Conservation (phyloP, 2,888 invertebrate species). For the Nycteola revayana region DNA sequence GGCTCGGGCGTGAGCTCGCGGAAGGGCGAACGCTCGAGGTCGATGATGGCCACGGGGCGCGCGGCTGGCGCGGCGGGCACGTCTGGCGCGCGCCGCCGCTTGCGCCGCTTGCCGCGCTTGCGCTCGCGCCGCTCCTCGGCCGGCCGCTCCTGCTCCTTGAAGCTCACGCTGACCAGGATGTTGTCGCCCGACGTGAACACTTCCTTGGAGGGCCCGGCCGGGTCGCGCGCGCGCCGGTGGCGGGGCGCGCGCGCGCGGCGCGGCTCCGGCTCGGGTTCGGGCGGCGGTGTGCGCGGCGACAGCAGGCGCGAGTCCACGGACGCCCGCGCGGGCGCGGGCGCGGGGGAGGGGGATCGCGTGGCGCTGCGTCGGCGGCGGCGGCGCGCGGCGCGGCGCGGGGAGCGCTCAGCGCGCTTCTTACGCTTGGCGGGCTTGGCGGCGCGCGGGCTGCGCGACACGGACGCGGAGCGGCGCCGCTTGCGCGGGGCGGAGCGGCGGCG, state of each 20-base stretch:
- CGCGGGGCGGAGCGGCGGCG: slow-evolving; percentile 41
- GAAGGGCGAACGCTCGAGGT: slow-evolving; percentile 92
- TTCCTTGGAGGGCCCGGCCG: slow-evolving; percentile 87
- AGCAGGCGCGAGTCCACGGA: slow-evolving; percentile 43
- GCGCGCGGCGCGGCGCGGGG: slow-evolving; percentile 34
- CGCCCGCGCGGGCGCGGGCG: slow-evolving; percentile 42
- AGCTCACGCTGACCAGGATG: slow-evolving; percentile 95
- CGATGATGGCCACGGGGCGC: slow-evolving; percentile 90
- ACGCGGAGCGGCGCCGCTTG: slow-evolving; percentile 46
- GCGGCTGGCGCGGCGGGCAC: slow-evolving; percentile 85
- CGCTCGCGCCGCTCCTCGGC: slow-evolving; percentile 38
- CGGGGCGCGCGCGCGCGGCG: slow-evolving; percentile 39
- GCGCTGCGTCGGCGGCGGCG: slow-evolving; percentile 27
- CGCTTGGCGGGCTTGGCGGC: slow-evolving; percentile 40
- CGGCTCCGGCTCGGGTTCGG: slow-evolving; percentile 56
- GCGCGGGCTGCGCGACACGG: slow-evolving; percentile 31
- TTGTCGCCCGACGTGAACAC: slow-evolving; percentile 96
- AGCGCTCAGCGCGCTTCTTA: slow-evolving; percentile 45
- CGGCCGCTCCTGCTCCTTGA: slow-evolving; percentile 84
- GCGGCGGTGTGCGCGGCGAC: slow-evolving; percentile 49
- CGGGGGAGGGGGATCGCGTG: slow-evolving; percentile 25
- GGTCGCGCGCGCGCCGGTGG: slow-evolving; percentile 58
- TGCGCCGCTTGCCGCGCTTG: slow-evolving; percentile 35
- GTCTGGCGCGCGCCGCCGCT: slow-evolving; percentile 27
- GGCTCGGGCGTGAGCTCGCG: slow-evolving; percentile 91